Evolutionary conservation across 2,797 vertebrate genomes (phyloP).

Genomic region (Parauchenoglanis ngamensis): DNA sequence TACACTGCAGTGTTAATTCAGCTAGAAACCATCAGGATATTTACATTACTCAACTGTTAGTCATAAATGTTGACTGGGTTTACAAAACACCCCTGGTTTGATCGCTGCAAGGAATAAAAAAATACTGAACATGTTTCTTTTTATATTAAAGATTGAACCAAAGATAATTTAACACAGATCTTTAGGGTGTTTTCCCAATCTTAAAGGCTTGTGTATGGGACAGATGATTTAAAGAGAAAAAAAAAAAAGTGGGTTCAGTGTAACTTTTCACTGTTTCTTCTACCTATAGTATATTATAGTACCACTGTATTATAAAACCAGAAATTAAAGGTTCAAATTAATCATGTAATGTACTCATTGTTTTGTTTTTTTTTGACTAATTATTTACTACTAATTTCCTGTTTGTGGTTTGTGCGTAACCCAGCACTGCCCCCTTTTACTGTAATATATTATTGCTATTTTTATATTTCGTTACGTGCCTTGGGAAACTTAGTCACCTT

Average conservation of each 20-base stretch:
- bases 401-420: conserved; percentile 16
- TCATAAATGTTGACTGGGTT: not conserved
- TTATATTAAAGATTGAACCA: conserved; percentile 9
- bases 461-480: not conserved
- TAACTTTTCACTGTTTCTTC: not conserved
- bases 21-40: not conserved
- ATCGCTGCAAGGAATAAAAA: not conserved
- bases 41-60: not conserved
- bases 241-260: not conserved
- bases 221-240: not conserved
- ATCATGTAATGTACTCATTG: not conserved
- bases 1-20: not conserved
- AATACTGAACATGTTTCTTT: no score
- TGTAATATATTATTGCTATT: conserved; percentile 33
- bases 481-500: conserved; percentile 5
- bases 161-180: not conserved
- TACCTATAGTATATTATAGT: conserved; percentile 2
- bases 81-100: not conserved
- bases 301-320: not conserved
- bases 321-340: not conserved
- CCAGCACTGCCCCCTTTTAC: not conserved
- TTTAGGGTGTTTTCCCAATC: not conserved
- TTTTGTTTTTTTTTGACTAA: not conserved
- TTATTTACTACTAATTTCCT: not conserved
- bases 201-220: not conserved